Evolutionary conservation across 53 echinoderm and acorn worm genomes (phyloP), one percentile per base, ranked within the genome.

Genomic region (Paracentrotus lividus): DNA sequence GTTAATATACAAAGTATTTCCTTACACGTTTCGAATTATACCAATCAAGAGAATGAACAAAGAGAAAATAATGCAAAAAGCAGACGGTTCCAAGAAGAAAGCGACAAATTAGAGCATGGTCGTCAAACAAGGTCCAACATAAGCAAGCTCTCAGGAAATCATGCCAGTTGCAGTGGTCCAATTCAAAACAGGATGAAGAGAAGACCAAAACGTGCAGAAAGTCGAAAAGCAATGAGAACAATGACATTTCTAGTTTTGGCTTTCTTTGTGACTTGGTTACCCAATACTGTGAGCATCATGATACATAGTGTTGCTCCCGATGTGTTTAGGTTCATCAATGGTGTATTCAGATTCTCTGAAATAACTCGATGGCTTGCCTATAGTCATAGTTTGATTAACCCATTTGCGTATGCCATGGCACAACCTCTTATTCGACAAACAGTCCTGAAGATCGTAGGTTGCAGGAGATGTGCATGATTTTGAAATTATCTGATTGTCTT

Each of bases 391-490:
- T 10, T 81, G 45, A 47, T 81, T 2, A 45, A 45, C 27, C 47
- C 76, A 21, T 40, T 76, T 40, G 76, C 76, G 14, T 76, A 76
- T 23, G 42, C 76, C 23, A 76, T 81, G 81, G 47, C 81, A 8
- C 81, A 81, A 81, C 81, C 81, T 45, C 81, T 81, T 1, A 81
- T 81, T 45, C 81, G 81, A 20, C 43, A 47, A n/a, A 81, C 81
- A 0, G 49, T 81, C 26, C 81, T 47, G 2, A 81, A 81, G 81
- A 47, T 81, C 13, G 13, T 81, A 49, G 24, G 81, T 26, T 2
- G 47, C 47, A 47, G 47, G 20, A 81, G 14, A 81, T n/a, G 47
- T 32, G 32, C 31, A 34, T 67, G 67, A 33, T 67, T 18, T 18
- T 5, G 64, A 64, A 64, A 29, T 2, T 31, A n/a, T n/a, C n/a